These are phyloP conservation scores for Tetraodon nigroviridis DNA, from an alignment of 2,113 vertebrate genomes.

Conservation along the genomic window DNA sequence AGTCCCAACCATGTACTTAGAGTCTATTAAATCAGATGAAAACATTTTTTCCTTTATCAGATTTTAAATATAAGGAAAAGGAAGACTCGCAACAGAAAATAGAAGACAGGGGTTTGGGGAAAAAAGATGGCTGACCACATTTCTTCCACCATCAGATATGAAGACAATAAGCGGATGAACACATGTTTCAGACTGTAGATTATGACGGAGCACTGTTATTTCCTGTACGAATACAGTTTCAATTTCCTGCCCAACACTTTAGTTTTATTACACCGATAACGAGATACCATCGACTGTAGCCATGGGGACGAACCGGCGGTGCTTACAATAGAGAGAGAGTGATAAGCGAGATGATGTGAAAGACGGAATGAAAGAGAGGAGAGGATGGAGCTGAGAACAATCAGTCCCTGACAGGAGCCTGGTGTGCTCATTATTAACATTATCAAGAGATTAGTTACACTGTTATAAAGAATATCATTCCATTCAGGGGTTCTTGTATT, in stretches of 20 bases:
- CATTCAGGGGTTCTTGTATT: conserved; percentile 9
- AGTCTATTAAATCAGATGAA: too few relatives aligned
- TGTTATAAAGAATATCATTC: conserved; percentile 11
- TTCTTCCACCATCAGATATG: conserved; percentile 80
- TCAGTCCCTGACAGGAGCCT: conserved; percentile 41
- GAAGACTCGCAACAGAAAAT: conserved; percentile 31
- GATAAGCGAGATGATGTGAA: conserved; percentile 63
- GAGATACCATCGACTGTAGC: conserved; percentile 79
- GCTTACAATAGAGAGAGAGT: conserved; percentile 57
- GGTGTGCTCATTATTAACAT: conserved; percentile 39
- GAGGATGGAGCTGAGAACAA: conserved; percentile 40
- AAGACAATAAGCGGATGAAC: conserved; percentile 81
- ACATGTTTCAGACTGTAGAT: conserved; percentile 90
- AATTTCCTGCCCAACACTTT: conserved; percentile 94
- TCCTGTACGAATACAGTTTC: conserved; percentile 97
- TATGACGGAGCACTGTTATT: conserved; percentile 98
- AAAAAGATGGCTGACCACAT: conserved; percentile 64
- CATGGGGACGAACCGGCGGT: conserved; percentile 65
- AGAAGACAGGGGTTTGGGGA: conserved; percentile 4
- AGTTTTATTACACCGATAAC: conserved; percentile 79
- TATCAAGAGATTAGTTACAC: conserved; percentile 44
- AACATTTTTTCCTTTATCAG: too few relatives aligned
- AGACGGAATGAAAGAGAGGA: conserved; percentile 55
- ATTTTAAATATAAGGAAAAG: conserved; percentile 16
- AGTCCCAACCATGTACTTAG: not conserved